A percentile compares a stretch with the other conserved stretches of the same genome.
These are phyloP conservation scores for Anguilla marmorata DNA, from an alignment of 2,797 vertebrate genomes.

Conservation along the genomic window DNA sequence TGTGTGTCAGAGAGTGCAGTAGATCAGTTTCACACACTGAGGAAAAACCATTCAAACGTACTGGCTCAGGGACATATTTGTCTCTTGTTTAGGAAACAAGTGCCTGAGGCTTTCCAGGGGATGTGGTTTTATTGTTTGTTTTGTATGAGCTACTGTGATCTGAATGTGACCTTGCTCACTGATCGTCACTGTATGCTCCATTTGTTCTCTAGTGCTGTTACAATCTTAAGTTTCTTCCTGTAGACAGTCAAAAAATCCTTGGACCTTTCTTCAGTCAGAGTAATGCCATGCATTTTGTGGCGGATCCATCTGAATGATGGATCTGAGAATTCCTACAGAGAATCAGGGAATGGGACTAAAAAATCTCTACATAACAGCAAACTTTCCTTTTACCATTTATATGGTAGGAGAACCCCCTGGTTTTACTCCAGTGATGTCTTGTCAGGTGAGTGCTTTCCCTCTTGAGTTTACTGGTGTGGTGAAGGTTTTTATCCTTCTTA, in stretches of 20 bases:
- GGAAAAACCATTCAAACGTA: background rate
- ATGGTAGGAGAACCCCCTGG: background rate
- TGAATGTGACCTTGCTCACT: constrained; percentile 13
- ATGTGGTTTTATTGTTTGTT: constrained; percentile 13
- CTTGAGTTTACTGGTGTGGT: background rate
- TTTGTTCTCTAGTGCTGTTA: background rate
- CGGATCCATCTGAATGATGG: background rate
- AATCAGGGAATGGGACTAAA: background rate
- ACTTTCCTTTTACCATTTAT: background rate
- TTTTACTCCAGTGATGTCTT: background rate
- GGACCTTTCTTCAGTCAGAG: background rate
- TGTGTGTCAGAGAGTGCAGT: background rate
- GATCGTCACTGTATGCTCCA: no score
- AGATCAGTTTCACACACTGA: background rate
- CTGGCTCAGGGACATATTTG: background rate
- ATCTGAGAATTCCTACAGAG: background rate
- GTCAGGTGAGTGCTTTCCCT: background rate
- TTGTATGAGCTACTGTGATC: background rate
- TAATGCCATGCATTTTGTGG: background rate
- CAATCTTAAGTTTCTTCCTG: background rate
- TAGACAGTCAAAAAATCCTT: background rate
- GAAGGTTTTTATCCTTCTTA: background rate
- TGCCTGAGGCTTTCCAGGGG: background rate
- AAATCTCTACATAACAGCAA: background rate
- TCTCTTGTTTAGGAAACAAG: constrained; percentile 22